Base-by-base conservation (phyloP, 2,113 vertebrate species). In the Oncorhynchus mykiss region DNA sequence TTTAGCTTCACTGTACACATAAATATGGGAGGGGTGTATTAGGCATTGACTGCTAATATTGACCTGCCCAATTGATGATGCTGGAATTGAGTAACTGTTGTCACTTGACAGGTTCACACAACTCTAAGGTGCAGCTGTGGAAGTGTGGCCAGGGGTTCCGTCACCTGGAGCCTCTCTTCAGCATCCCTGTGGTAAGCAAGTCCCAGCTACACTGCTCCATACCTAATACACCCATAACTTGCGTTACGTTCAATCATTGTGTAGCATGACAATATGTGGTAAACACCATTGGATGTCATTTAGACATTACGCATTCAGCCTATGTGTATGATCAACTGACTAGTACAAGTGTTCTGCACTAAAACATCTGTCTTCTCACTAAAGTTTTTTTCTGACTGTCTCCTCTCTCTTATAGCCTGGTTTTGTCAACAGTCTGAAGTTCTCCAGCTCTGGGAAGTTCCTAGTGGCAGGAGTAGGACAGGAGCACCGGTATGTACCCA, bases 401-500 rank as follows among this genome's bases (percentile, higher is more conserved):
- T 64, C n/a, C 39, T 45, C 22, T 51, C 24, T 22, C 51, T 24
- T 18, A 22, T 83, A 98, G 96, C 60, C 90, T 8, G 93, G 96
- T 45, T 99, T 99, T 79, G 88, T 99, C 86, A 99, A 99, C 84
- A 95, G 95, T 77, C 93, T 99, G 72, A 96, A 96, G 88, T 99
- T 99, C 91, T 98, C 98, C 0, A 94, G 90, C 72, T 72, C 93
- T 0, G 97, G 97, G 24, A 93, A 95, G 79, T 99, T 98, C 84
- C 88, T 99, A 70, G 96, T 98, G 83, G 97, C 95, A 0, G 97
- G 98, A 27, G 86, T 98, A 0, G 98, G 98, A 65, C 97, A 99
- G 86, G 97, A 99, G 72, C 98, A 99, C 93, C 95, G 97, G 98
- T 99, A 93, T 62, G n/a, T 22, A 22, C n/a, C 59, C n/a, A 22